A percentile compares a stretch with the other conserved stretches of the same genome.
Conservation (phyloP, 2,888 invertebrate genomes). For the Bombyx huttoni region DNA sequence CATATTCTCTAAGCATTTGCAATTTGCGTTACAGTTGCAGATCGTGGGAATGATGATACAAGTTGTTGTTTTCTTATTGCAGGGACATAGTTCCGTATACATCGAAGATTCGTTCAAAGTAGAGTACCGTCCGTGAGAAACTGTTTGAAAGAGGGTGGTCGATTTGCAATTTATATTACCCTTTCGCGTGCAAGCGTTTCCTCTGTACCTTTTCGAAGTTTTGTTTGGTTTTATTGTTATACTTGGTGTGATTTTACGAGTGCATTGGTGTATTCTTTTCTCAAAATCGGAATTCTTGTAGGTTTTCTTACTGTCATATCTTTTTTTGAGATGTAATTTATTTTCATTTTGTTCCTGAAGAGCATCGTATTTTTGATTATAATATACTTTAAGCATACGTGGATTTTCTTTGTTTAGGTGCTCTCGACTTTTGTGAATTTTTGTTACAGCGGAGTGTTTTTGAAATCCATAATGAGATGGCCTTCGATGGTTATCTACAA, state of each 20-base stretch:
- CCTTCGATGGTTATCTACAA: too few relatives aligned
- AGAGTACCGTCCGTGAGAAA: background rate
- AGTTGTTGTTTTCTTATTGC: slow-evolving; percentile 18
- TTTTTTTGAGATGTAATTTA: background rate
- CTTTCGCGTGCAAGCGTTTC: background rate
- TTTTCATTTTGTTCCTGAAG: background rate
- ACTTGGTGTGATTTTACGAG: background rate
- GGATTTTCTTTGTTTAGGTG: too few relatives aligned
- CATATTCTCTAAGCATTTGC: slow-evolving; percentile 15
- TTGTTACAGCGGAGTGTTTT: too few relatives aligned
- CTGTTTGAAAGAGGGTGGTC: background rate
- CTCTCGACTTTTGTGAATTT: too few relatives aligned
- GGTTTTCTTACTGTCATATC: background rate
- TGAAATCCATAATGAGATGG: too few relatives aligned
- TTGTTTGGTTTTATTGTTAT: background rate
- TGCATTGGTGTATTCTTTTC: background rate
- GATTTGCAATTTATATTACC: background rate
- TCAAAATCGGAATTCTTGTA: background rate
- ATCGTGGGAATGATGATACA: slow-evolving; percentile 5
- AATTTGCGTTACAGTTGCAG: slow-evolving; percentile 12
- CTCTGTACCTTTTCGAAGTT: background rate
- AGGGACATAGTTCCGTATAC: slow-evolving; percentile 17
- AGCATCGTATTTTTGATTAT: background rate
- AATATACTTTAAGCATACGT: too few relatives aligned
- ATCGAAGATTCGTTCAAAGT: background rate